phyloP scores from a whole-genome alignment of 1,140 invertebrate species.

The Homalodisca vitripennis region DNA sequence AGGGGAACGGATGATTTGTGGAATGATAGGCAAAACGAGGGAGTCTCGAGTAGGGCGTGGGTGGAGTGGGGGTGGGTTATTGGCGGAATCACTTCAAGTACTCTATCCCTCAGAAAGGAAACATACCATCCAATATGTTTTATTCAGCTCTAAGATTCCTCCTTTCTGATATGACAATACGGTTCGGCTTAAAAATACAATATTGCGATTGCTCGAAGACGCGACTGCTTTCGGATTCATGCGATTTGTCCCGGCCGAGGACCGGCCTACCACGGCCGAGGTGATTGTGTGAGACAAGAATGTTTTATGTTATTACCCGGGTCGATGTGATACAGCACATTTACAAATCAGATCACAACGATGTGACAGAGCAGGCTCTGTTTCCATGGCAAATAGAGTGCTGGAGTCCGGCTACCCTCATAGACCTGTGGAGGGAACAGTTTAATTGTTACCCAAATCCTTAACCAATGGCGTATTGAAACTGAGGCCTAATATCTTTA shows the following conservation, averaged over 20 bases:
- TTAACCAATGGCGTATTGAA: too few relatives aligned
- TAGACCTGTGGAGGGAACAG: too few relatives aligned
- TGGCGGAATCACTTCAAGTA: conserved; percentile 29
- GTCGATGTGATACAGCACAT: neutral
- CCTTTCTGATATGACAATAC: conserved; percentile 17
- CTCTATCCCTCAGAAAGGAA: conserved; percentile 12
- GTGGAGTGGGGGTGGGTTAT: neutral
- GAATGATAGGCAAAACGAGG: conserved; percentile 9
- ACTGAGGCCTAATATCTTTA: too few relatives aligned
- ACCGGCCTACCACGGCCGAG: neutral
- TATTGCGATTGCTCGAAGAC: conserved; percentile 1
- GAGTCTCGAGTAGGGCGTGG: neutral
- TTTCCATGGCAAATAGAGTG: too few relatives aligned
- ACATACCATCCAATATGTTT: conserved; percentile 27
- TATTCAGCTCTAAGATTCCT: conserved; percentile 25
- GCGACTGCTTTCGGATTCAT: conserved; percentile 11
- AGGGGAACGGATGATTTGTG: conserved; percentile 18
- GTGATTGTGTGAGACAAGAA: conserved; percentile 5
- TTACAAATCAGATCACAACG: conserved; percentile 2
- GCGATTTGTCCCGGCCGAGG: neutral
- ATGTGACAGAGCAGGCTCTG: neutral
- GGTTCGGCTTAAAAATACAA: conserved; percentile 15
- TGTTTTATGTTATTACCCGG: neutral
- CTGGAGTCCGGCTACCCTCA: too few relatives aligned
- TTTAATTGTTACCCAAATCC: too few relatives aligned